Evolutionary conservation across 2,113 vertebrate species (phyloP).

Genomic region (Dermatemys mawii): DNA sequence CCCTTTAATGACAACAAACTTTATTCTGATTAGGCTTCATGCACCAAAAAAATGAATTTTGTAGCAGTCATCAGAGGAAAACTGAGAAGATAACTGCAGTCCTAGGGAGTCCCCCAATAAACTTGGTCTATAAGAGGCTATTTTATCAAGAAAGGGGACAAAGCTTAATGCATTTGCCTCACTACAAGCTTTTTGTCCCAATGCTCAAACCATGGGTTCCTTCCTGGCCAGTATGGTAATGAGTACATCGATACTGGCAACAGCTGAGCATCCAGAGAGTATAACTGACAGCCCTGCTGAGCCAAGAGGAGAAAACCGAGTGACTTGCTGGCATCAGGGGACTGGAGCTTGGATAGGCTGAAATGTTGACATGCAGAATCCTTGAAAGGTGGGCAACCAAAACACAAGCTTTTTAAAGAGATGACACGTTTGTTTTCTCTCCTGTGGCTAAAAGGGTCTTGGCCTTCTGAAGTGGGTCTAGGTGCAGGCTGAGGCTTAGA

Average conservation of each 20-base stretch:
- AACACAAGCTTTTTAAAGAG: not conserved
- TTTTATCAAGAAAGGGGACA: not conserved
- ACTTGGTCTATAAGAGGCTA: not conserved
- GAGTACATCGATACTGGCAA: accelerated
- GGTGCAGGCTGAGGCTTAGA: not conserved
- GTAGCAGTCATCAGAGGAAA: not conserved
- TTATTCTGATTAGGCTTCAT: not conserved
- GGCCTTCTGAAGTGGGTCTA: not conserved
- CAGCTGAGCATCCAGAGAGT: accelerated
- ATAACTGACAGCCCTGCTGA: not conserved
- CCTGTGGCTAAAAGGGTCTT: not conserved
- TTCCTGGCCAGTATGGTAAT: not conserved
- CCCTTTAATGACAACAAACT: not conserved
- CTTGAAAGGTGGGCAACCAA: not conserved
- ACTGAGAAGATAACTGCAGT: not conserved
- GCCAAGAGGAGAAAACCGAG: not conserved
- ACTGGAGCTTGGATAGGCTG: not conserved
- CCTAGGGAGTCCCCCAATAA: not conserved
- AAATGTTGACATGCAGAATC: not conserved
- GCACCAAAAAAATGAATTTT: not conserved
- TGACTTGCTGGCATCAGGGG: not conserved
- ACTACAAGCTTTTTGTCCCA: not conserved
- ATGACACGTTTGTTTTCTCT: not conserved
- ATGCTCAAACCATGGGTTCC: not conserved
- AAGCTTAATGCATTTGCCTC: not conserved